A percentile compares a stretch with the other conserved stretches of the same genome.
Evolutionary conservation across 2,113 vertebrate species (phyloP).

Genomic region (Oryctolagus cuniculus): mOryCun1.1 NC_091436.1:160182501-160183000

Average conservation of each 20-base stretch:
- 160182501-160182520: slow-evolving; percentile 84
- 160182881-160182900: slow-evolving; percentile 81
- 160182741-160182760: background rate
- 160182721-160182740: background rate
- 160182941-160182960: slow-evolving; percentile 70
- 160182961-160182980: slow-evolving; percentile 85
- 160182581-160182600: slow-evolving; percentile 89
- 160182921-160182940: slow-evolving; percentile 65
- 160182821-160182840: slow-evolving; percentile 71
- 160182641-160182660: slow-evolving; percentile 82
- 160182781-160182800: background rate
- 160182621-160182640: slow-evolving; percentile 85
- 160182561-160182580: slow-evolving; percentile 80
- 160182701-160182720: background rate
- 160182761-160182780: background rate
- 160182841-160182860: slow-evolving; percentile 57
- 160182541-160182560: slow-evolving; percentile 85
- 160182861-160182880: slow-evolving; percentile 71
- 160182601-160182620: slow-evolving; percentile 95
- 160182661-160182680: slow-evolving; percentile 78
- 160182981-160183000: slow-evolving; percentile 81
- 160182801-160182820: background rate
- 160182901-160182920: slow-evolving; percentile 85
- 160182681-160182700: slow-evolving; percentile 40
- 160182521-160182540: slow-evolving; percentile 69